Evolutionary conservation across 64 coral and sea anemone species (phyloP).

Genomic region (Anthopleura sola): DNA sequence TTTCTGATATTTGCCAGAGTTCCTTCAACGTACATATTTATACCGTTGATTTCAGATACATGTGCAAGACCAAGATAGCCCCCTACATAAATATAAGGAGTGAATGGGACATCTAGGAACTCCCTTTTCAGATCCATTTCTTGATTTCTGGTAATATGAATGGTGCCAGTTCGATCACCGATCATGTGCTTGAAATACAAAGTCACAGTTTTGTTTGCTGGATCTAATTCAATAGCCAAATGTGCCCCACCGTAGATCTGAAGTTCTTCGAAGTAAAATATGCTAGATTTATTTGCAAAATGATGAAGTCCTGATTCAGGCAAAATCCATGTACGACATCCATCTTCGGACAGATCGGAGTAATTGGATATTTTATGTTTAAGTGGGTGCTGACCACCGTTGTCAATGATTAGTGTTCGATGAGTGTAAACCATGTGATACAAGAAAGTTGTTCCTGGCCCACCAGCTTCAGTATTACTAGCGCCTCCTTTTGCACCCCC

Average conservation of each 20-base stretch:
- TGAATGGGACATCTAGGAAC: constrained; percentile 93
- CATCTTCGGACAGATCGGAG: constrained; percentile 56
- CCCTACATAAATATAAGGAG: constrained; percentile 67
- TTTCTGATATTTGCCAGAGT: constrained; percentile 76
- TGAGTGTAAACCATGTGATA: constrained; percentile 91
- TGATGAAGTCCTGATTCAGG: constrained; percentile 74
- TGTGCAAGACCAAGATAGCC: constrained; percentile 78
- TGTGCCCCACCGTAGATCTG: constrained; percentile 91
- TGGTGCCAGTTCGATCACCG: constrained; percentile 82
- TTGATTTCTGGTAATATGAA: constrained; percentile 72
- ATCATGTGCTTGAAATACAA: constrained; percentile 91
- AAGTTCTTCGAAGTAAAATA: constrained; percentile 93
- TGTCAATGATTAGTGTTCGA: constrained; percentile 79
- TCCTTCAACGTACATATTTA: constrained; percentile 74
- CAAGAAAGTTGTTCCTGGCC: constrained; percentile 82
- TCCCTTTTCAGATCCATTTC: constrained; percentile 68
- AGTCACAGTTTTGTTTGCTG: constrained; percentile 39
- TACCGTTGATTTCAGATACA: constrained; percentile 83
- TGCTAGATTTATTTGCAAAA: constrained; percentile 71
- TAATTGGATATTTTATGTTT: constrained; percentile 48
- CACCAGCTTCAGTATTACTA: constrained; percentile 71
- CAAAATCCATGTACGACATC: constrained; percentile 74
- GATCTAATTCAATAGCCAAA: constrained; percentile 65
- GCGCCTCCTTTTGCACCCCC: constrained; percentile 78
- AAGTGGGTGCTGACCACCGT: constrained; percentile 74